Percentiles rank a stretch among this genome's conserved stretches.
Conservation (phyloP, 2,888 invertebrate species). For the Boloria selene region DNA sequence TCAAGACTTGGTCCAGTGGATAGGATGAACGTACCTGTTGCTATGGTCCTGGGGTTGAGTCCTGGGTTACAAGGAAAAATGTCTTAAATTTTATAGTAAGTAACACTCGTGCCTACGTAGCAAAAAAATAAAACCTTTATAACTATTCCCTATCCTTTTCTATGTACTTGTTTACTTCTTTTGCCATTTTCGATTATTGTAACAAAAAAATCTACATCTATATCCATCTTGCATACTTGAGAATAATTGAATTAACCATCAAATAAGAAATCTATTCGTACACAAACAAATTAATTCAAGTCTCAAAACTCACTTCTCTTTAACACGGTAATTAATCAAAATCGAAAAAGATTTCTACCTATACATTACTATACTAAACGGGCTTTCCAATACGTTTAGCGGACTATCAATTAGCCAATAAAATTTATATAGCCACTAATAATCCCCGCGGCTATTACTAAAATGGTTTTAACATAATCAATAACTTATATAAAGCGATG, state of each 20-base stretch:
- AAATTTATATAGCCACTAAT: slow-evolving; percentile 43
- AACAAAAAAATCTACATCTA: too few relatives aligned
- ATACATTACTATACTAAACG: slow-evolving; percentile 35
- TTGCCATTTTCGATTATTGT: too few relatives aligned
- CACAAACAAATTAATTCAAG: slow-evolving; percentile 8
- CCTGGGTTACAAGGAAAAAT: too few relatives aligned
- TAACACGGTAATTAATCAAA: slow-evolving; percentile 42
- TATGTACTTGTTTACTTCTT: too few relatives aligned
- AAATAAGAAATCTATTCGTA: background rate
- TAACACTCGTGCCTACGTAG: too few relatives aligned
- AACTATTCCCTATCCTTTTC: too few relatives aligned
- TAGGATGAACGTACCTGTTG: too few relatives aligned
- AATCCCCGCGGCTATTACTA: slow-evolving; percentile 41
- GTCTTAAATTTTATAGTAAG: too few relatives aligned
- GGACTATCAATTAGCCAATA: slow-evolving; percentile 41
- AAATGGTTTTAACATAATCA: slow-evolving; percentile 39
- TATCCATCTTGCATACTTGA: background rate
- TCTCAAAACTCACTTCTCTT: slow-evolving; percentile 33
- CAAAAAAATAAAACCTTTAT: too few relatives aligned
- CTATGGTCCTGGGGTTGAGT: too few relatives aligned
- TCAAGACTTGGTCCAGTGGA: too few relatives aligned
- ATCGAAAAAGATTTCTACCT: slow-evolving; percentile 48
- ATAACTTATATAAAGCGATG: slow-evolving; percentile 41
- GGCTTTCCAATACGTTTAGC: slow-evolving; percentile 44
- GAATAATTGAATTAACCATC: background rate